Conservation (phyloP, 2,888 invertebrate genomes). For the Athrips mouffetella region DNA sequence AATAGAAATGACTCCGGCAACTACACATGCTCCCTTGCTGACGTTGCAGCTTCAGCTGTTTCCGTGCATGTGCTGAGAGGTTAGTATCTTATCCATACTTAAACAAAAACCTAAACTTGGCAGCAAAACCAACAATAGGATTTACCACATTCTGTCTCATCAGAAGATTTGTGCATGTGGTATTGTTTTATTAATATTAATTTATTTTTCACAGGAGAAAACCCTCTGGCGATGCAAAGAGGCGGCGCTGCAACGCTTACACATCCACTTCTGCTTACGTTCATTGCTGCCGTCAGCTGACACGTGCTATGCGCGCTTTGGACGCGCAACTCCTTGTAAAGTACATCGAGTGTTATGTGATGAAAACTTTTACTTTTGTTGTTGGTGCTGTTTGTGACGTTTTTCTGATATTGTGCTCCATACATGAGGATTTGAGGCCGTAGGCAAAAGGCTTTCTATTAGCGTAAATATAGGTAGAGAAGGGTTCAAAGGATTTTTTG, state of each 20-base stretch:
- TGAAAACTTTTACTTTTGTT: conserved; percentile 1
- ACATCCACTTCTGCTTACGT: conserved; percentile 52
- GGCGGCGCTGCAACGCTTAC: conserved; percentile 49
- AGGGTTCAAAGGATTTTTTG: no score
- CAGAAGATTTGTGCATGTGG: no score
- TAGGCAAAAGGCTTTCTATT: no score
- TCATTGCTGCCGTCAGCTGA: conserved; percentile 58
- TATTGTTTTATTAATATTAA: no score
- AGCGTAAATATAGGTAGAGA: no score
- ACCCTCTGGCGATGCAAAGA: conserved; percentile 75
- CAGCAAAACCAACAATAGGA: no score
- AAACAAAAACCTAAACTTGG: no score
- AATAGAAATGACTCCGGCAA: conserved; percentile 88
- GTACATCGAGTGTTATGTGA: not conserved
- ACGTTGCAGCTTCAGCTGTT: conserved; percentile 83
- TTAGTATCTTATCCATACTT: conserved; percentile 57
- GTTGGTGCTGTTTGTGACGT: conserved; percentile 1
- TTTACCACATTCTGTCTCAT: not conserved
- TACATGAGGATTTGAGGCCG: conserved; percentile 12
- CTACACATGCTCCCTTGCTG: conserved; percentile 86
- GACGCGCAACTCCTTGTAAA: conserved; percentile 39
- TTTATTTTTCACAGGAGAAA: conserved; percentile 60
- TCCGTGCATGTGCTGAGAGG: conserved; percentile 88
- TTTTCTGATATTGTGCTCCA: not conserved
- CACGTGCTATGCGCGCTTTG: conserved; percentile 58